Base-by-base conservation (phyloP, 2,113 vertebrate species). In the Vanacampus margaritifer region DNA sequence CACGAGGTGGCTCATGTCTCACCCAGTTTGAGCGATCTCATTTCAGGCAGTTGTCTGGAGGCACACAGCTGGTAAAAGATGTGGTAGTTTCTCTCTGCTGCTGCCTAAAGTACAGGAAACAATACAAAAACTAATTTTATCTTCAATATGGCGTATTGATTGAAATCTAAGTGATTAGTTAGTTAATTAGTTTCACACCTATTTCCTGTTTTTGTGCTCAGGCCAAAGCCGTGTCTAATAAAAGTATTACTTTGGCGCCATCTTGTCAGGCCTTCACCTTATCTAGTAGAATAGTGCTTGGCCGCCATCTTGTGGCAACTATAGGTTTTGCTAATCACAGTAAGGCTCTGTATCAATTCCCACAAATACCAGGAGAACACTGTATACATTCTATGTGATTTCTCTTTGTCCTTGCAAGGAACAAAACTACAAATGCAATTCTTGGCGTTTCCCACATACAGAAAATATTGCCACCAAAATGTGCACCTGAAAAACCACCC, bases 11-110 rank as follows among this genome's bases (percentile, higher is more conserved):
- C 5, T 17, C 14, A 17, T 14, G 16, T 72, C 90, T 92, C 84
- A 93, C 88, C 50, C 59, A 94, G 87, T 71, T 81, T 87, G 63
- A 93, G 84, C 46, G 72, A 64, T 73, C 87, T 91, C 84, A 94
- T 79, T 79, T 91, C 80, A 1, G 84, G 89, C 56, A 90, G 77
- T 12, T 80, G 61, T 80, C 89, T 89, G 71, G 90, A 88, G n/a
- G 90, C 87, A 82, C 92, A 93, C 73, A 93, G 87, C 75, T 93
- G 92, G 78, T 93, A 93, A 87, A 93, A 93, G 71, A 93, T 91
- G 28, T 93, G 92, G 71, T 93, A 93, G 79, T 93, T 93, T 63
- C 92, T 91, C 78, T 93, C 92, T 37, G 85, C 73, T 6, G 83
- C 53, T 2, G 91, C 86, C 92, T 93, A 36, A 56, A 5, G 69